Percentiles rank a stretch among this genome's conserved stretches.
phyloP scores from a whole-genome alignment of 2,888 invertebrate species.

The Sarcophaga caerulescens region DNA sequence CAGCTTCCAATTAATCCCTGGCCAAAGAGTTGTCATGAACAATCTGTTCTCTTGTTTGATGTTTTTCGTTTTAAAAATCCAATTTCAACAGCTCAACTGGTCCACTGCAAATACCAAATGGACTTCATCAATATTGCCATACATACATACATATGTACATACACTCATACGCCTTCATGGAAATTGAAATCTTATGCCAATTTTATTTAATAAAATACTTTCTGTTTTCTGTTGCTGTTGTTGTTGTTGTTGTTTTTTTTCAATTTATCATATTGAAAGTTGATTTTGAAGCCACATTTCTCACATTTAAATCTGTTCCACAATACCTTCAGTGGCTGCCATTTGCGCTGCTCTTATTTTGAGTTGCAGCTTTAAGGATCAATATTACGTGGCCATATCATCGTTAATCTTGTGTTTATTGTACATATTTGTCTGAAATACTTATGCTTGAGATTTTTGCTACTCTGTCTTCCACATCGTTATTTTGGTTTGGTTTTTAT shows the following conservation, averaged over 20 bases:
- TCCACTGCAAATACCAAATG: neutral
- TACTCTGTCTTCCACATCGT: neutral
- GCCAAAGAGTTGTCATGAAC: conserved; percentile 67
- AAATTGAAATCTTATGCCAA: conserved; percentile 61
- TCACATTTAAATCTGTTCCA: neutral
- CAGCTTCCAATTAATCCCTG: conserved; percentile 69
- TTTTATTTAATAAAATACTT: conserved; percentile 67
- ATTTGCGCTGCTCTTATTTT: neutral
- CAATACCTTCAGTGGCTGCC: neutral
- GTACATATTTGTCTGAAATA: conserved; percentile 68
- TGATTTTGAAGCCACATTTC: neutral
- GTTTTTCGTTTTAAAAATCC: conserved; percentile 22
- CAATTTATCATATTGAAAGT: conserved; percentile 51
- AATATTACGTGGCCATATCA: conserved; percentile 16
- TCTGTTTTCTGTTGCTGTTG: no score
- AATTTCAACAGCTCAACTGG: no score
- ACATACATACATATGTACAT: no score
- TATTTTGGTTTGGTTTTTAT: neutral
- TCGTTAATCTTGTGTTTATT: conserved; percentile 67
- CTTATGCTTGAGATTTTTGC: conserved; percentile 56
- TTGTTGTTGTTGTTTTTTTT: conserved; percentile 23
- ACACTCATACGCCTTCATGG: neutral
- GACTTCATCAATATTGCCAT: conserved; percentile 26
- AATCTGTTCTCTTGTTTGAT: conserved; percentile 59
- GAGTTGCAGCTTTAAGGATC: neutral